Base-by-base conservation (phyloP, 64 coral and sea anemone species). In the Stichodactyla helianthus region DNA sequence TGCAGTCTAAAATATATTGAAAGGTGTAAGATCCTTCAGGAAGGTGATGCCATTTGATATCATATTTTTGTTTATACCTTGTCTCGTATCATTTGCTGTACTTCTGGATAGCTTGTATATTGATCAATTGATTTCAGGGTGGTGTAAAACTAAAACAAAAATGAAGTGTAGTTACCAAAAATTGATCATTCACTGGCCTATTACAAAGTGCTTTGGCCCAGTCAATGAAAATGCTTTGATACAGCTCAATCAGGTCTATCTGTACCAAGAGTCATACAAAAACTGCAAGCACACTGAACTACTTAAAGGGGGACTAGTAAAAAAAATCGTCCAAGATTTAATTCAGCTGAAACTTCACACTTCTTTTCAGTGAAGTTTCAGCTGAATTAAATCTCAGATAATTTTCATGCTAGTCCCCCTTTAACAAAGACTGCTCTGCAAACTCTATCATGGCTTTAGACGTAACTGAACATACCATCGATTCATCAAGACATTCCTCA, bases 401-500 rank as follows among this genome's bases (percentile, higher is more conserved):
- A 31, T 31, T 31, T 31, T 31, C 1, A 1, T 31, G 1, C 28
- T 31, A 31, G 28, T 31, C 28, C 28, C 28, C 28, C 28, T 31
- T 44, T 44, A 44, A 44, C 35, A 44, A 44, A 44, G 35, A 44
- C 35, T 44, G 35, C 35, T 44, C 35, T 3, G 35, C 35, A 44
- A 79, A 52, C 19, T 11, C 5, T 19, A 79, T 23, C 5, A 0
- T 50, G 83, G 2, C 7, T 63, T 18, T 44, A 44, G 35, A 44
- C 4, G 2, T 44, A 44, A 44, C 2, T 44, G 35, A 44, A 44
- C 55, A 61, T 84, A 84, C 83, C 83, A 55, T 63, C 0, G 54
- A 54, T 58, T 16, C n/a, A 63, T 84, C 83, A 58, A 84, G 55
- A 62, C 83, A 84, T 12, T 58, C 83, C 18, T 84, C 83, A 62